Conservation (phyloP, 2,113 vertebrate species). For the Microtus pennsylvanicus region DNA sequence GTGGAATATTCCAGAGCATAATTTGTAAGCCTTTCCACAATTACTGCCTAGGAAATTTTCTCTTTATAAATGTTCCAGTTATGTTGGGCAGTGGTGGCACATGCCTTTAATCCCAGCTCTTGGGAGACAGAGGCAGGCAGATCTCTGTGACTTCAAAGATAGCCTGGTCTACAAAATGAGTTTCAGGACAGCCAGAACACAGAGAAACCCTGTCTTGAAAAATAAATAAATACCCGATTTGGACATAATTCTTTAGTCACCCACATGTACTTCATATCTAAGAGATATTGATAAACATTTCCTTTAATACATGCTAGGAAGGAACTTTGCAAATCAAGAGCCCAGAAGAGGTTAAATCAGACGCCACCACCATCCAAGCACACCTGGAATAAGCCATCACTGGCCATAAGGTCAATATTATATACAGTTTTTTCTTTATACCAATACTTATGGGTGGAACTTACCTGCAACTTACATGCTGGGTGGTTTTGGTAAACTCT, state of each 20-base stretch:
- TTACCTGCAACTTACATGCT: not conserved
- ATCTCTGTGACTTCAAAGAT: not conserved
- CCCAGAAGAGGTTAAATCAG: not conserved
- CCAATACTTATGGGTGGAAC: not conserved
- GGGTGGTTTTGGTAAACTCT: not conserved
- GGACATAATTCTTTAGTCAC: slow-evolving; percentile 21
- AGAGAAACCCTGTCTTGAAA: not conserved
- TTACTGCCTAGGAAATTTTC: slow-evolving; percentile 12
- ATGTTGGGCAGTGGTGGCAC: no score
- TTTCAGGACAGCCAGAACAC: not conserved
- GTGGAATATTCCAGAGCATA: not conserved
- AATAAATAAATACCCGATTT: not conserved
- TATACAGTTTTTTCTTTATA: not conserved
- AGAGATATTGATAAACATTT: slow-evolving; percentile 54
- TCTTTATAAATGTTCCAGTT: not conserved
- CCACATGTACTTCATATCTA: slow-evolving; percentile 60
- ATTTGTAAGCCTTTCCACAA: not conserved
- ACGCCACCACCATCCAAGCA: not conserved
- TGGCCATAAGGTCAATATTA: not conserved
- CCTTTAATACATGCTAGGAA: slow-evolving; percentile 19
- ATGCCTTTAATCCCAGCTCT: no score
- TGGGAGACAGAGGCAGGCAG: not conserved
- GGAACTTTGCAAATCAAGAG: not conserved
- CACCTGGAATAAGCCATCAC: not conserved
- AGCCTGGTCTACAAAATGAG: not conserved